Conservation (phyloP, 1,140 invertebrate species). For the Lucilia cuprina region DNA sequence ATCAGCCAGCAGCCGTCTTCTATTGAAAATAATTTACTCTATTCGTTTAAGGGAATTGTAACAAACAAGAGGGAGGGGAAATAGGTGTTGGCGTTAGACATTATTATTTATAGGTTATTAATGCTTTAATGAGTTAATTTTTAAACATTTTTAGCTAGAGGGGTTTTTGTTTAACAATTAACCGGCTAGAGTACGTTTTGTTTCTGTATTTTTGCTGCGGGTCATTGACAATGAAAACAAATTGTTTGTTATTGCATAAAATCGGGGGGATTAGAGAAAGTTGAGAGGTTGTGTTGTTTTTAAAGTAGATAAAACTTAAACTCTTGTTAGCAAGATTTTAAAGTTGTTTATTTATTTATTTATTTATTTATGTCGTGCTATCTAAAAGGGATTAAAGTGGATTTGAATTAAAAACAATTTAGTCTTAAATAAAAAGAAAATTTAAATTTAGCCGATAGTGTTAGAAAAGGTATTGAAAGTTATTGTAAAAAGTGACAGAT, state of each 20-base stretch:
- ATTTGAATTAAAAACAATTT: not conserved
- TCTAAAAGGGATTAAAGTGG: not conserved
- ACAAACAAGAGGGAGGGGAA: not conserved
- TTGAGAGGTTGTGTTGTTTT: not conserved
- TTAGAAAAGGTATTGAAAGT: no score
- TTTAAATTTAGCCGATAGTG: no score
- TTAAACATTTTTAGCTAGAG: not conserved
- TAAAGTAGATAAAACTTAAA: not conserved
- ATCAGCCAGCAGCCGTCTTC: not conserved
- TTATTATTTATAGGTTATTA: slow-evolving; percentile 29
- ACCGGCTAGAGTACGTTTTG: not conserved
- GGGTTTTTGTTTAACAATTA: slow-evolving; percentile 18
- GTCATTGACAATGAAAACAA: slow-evolving; percentile 20
- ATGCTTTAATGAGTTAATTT: slow-evolving; percentile 22
- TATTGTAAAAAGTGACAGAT: no score
- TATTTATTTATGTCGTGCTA: not conserved
- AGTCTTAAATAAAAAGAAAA: not conserved
- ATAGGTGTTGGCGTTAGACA: not conserved
- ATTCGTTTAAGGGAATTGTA: no score
- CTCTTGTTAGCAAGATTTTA: not conserved
- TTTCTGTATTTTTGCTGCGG: not conserved
- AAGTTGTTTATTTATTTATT: not conserved
- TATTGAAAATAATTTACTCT: not conserved
- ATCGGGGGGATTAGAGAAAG: not conserved
- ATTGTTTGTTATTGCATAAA: not conserved